Percentiles rank a stretch among this genome's conserved stretches.
Conservation (phyloP, 2,888 invertebrate species). For the Aleiodes testaceus region DNA sequence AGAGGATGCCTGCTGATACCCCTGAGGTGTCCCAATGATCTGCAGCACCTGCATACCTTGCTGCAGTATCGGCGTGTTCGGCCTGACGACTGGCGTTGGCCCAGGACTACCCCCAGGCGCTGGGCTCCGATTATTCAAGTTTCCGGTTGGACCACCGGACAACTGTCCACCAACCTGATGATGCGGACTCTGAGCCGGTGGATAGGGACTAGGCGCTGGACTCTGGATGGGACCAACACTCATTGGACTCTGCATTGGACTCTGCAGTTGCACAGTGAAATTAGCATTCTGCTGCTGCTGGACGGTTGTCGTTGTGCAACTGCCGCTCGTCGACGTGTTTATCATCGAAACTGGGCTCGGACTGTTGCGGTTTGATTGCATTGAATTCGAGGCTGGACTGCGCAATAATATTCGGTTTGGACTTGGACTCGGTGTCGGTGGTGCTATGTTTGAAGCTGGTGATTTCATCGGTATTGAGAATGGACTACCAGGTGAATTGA, state of each 20-base stretch:
- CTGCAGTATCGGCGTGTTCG: conserved; percentile 69
- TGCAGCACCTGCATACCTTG: conserved; percentile 72
- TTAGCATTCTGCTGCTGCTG: conserved; percentile 59
- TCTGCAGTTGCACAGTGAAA: conserved; percentile 69
- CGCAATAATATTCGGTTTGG: conserved; percentile 68
- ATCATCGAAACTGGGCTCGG: conserved; percentile 57
- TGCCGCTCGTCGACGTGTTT: conserved; percentile 23
- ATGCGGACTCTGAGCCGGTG: conserved; percentile 71
- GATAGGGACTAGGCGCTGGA: conserved; percentile 71
- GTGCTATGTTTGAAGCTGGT: conserved; percentile 70
- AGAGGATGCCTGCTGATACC: conserved; percentile 67
- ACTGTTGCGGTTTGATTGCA: conserved; percentile 60
- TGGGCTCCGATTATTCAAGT: conserved; percentile 69
- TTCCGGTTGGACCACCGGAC: conserved; percentile 41
- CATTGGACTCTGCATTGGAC: conserved; percentile 71
- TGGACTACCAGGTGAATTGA: conserved; percentile 69
- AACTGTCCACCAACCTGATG: conserved; percentile 59
- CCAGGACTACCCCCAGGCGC: conserved; percentile 71
- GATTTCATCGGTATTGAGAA: conserved; percentile 71
- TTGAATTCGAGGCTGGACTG: conserved; percentile 71
- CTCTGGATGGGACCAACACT: conserved; percentile 71
- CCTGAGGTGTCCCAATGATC: conserved; percentile 70
- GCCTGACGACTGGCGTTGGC: conserved; percentile 67
- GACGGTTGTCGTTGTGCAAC: conserved; percentile 55
- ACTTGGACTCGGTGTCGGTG: conserved; percentile 71